phyloP scores from a whole-genome alignment of 1,140 invertebrate species.

The Campodea augens region DNA sequence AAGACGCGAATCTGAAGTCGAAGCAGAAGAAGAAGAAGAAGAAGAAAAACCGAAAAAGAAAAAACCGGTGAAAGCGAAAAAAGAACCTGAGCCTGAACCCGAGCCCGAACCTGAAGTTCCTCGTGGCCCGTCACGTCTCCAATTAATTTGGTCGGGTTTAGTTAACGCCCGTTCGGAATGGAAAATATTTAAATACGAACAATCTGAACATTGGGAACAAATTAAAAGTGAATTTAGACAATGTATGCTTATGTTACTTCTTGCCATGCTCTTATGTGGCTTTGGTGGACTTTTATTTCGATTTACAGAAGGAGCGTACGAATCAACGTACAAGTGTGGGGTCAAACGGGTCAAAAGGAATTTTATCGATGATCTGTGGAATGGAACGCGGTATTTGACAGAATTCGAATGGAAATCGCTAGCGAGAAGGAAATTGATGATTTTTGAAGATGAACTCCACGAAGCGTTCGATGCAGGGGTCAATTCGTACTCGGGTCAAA shows the following conservation, averaged over 20 bases:
- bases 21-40: conserved; percentile 11
- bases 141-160: background rate
- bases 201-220: conserved; percentile 30
- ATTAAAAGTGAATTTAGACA: conserved; percentile 37
- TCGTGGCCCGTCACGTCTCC: background rate
- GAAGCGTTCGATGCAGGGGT: conserved; percentile 60
- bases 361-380: conserved; percentile 61
- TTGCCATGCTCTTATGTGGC: conserved; percentile 51
- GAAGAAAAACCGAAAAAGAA: conserved; percentile 12
- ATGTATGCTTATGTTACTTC: conserved; percentile 40
- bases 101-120: background rate
- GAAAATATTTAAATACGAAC: conserved; percentile 34
- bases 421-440: conserved; percentile 53
- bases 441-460: conserved; percentile 72
- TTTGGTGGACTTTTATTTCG: conserved; percentile 55
- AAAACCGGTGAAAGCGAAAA: conserved; percentile 3
- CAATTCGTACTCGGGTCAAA: conserved; percentile 56
- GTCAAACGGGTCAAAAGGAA: conserved; percentile 67
- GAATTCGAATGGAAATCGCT: conserved; percentile 76
- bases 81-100: conserved; percentile 11
- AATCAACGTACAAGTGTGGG: conserved; percentile 68
- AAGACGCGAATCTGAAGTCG: too few relatives aligned
- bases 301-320: conserved; percentile 57
- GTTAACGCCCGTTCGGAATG: conserved; percentile 27
- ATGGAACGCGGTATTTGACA: conserved; percentile 50